These are phyloP conservation scores for Bombus consobrinus DNA, from an alignment of 1,140 invertebrate genomes.

Conservation along the genomic window DNA sequence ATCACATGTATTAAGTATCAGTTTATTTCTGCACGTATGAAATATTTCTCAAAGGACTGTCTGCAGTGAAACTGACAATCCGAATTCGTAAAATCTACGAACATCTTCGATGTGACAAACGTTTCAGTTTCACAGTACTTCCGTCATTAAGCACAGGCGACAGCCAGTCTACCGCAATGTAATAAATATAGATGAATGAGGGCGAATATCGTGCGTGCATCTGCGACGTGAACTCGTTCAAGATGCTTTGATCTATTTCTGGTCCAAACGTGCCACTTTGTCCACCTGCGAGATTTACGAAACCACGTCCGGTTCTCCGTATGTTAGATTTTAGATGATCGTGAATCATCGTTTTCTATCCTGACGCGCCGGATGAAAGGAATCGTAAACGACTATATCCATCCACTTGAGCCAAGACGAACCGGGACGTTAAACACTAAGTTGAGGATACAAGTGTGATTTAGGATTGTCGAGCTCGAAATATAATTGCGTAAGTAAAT, in stretches of 20 bases:
- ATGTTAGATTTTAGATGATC: slow-evolving; percentile 30
- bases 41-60: neutral
- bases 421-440: neutral
- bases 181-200: slow-evolving; percentile 64
- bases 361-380: neutral
- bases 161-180: slow-evolving; percentile 54
- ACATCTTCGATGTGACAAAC: slow-evolving; percentile 42
- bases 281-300: slow-evolving; percentile 68
- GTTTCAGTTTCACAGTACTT: slow-evolving; percentile 44
- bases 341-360: slow-evolving; percentile 52
- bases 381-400: slow-evolving; percentile 15
- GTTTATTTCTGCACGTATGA: neutral
- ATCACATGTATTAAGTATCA: neutral
- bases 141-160: slow-evolving; percentile 53
- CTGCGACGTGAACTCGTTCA: slow-evolving; percentile 45
- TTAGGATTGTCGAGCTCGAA: neutral
- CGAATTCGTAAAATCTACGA: neutral
- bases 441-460: neutral
- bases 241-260: slow-evolving; percentile 65
- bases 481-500: neutral
- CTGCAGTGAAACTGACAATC: neutral
- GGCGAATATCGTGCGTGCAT: slow-evolving; percentile 55
- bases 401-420: neutral
- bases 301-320: slow-evolving; percentile 54
- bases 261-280: slow-evolving; percentile 39